Conservation (phyloP, 2,888 invertebrate species). For the Nomada fabriciana region DNA sequence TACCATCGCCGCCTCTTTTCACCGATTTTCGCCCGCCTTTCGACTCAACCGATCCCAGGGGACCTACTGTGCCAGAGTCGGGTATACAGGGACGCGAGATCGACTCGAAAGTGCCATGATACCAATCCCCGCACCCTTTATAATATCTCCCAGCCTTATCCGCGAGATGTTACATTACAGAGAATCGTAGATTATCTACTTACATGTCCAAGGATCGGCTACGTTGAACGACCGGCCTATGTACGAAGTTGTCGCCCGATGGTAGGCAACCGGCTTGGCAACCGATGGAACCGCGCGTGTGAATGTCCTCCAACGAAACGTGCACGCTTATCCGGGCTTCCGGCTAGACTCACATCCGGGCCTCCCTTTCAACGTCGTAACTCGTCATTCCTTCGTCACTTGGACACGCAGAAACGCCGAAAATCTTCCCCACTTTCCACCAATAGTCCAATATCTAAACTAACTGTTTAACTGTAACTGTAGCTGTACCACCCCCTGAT, state of each 20-base stretch:
- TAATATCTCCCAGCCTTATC: neutral
- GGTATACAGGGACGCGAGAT: neutral
- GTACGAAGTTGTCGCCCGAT: slow-evolving; percentile 57
- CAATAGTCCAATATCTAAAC: neutral
- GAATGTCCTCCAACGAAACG: slow-evolving; percentile 38
- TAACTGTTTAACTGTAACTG: too few species aligned
- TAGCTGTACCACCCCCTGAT: neutral
- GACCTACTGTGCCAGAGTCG: neutral
- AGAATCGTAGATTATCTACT: slow-evolving; percentile 43
- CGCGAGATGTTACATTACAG: too few species aligned
- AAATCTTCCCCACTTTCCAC: slow-evolving; percentile 5
- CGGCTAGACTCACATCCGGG: slow-evolving; percentile 5
- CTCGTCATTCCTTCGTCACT: slow-evolving; percentile 39
- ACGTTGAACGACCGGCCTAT: slow-evolving; percentile 73
- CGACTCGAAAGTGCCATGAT: neutral
- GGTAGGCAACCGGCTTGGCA: slow-evolving; percentile 42
- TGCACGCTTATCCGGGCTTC: slow-evolving; percentile 23
- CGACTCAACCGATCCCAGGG: slow-evolving; percentile 41
- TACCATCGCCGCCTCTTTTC: slow-evolving; percentile 46
- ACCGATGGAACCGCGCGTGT: slow-evolving; percentile 48
- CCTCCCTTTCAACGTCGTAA: slow-evolving; percentile 41
- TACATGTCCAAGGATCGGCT: slow-evolving; percentile 77
- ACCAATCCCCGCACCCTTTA: neutral
- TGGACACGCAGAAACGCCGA: neutral
- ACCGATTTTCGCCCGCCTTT: slow-evolving; percentile 51